Evolutionary conservation across 2,888 invertebrate species (phyloP).

Genomic region (Protophormia terraenovae): DNA sequence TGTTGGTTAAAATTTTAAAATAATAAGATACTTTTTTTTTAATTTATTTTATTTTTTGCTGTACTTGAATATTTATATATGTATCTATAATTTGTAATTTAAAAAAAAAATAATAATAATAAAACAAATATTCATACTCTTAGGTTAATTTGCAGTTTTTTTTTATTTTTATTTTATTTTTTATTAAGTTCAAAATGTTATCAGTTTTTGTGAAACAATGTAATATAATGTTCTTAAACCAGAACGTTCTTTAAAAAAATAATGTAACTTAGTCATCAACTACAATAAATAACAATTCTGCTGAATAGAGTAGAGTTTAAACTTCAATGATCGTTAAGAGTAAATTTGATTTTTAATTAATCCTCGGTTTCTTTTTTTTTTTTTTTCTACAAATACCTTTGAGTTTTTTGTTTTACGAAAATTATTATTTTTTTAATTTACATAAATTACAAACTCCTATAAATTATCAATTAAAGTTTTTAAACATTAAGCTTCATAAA

Average conservation of each 20-base stretch:
- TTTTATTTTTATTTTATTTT: too few species aligned
- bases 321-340: too few species aligned
- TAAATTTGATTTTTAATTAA: too few species aligned
- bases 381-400: neutral
- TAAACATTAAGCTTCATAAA: neutral
- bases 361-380: too few species aligned
- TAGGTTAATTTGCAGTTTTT: slow-evolving; percentile 19
- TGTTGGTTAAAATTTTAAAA: too few species aligned
- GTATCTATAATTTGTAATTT: too few species aligned
- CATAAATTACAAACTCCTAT: neutral
- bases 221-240: neutral
- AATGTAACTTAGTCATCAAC: neutral
- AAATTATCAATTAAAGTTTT: neutral
- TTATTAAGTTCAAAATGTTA: slow-evolving; percentile 47
- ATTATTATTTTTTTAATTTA: neutral
- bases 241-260: neutral
- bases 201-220: slow-evolving; percentile 36
- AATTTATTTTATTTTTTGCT: too few species aligned
- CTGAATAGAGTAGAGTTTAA: too few species aligned
- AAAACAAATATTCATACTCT: slow-evolving; percentile 2
- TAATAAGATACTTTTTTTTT: too few species aligned
- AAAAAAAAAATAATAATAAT: too few species aligned
- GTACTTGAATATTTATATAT: too few species aligned
- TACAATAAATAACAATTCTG: too few species aligned
- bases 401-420: neutral